Conservation (phyloP, 2,888 invertebrate species). For the Parasteatoda lunata region DNA sequence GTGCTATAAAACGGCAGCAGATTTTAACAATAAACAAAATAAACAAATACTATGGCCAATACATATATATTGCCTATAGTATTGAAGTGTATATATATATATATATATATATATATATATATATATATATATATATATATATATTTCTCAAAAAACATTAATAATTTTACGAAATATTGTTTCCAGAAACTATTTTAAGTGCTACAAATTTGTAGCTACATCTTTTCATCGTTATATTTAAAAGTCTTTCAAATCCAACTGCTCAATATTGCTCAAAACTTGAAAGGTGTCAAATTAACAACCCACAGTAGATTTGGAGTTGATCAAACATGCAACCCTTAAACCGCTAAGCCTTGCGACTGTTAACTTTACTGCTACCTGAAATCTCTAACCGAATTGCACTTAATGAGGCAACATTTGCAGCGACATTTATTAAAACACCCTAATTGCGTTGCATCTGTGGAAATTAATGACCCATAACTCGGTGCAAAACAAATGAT, state of each 20-base stretch:
- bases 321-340: conserved; percentile 6
- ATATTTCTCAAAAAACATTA: background rate
- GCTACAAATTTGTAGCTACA: too few relatives aligned
- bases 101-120: too few relatives aligned
- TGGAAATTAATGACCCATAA: conserved; percentile 55
- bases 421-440: conserved; percentile 58
- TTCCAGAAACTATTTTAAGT: too few relatives aligned
- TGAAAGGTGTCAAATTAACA: background rate
- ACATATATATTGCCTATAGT: too few relatives aligned
- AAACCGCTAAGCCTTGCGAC: conserved; percentile 32
- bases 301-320: background rate
- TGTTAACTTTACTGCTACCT: conserved; percentile 20
- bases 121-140: conserved; percentile 8
- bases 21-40: too few relatives aligned
- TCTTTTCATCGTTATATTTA: too few relatives aligned
- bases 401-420: conserved; percentile 48
- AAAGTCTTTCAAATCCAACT: too few relatives aligned
- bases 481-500: conserved; percentile 42
- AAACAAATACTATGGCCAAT: too few relatives aligned
- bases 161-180: too few relatives aligned
- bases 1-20: too few relatives aligned
- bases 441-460: conserved; percentile 61
- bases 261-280: too few relatives aligned
- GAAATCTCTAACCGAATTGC: conserved; percentile 41
- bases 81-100: background rate